These are phyloP conservation scores for Melinopterus prodromus DNA, from an alignment of 2,888 invertebrate species.

Conservation along the genomic window DNA sequence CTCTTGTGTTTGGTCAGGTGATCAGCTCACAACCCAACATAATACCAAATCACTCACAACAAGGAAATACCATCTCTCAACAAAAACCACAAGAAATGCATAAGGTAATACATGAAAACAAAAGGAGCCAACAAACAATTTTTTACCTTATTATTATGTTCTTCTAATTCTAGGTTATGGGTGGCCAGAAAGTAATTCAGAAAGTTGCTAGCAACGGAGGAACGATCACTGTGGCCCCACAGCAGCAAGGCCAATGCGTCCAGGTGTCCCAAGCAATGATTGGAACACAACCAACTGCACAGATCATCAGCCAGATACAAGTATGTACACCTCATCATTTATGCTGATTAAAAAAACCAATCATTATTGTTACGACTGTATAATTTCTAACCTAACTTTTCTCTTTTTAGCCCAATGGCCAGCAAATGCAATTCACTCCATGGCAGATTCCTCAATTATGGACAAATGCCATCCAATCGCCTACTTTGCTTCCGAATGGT, in stretches of 20 bases:
- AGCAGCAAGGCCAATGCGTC: slow-evolving; percentile 76
- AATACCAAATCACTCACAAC: slow-evolving; percentile 68
- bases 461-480: slow-evolving; percentile 77
- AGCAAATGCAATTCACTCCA: slow-evolving; percentile 79
- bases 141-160: not conserved
- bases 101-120: slow-evolving; percentile 62
- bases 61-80: slow-evolving; percentile 59
- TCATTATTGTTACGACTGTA: not conserved
- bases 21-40: slow-evolving; percentile 75
- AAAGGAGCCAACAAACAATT: not conserved
- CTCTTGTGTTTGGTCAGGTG: slow-evolving; percentile 77
- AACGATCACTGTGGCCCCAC: slow-evolving; percentile 62
- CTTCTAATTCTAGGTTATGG: slow-evolving; percentile 53
- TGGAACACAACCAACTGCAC: slow-evolving; percentile 71
- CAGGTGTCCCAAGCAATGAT: slow-evolving; percentile 77
- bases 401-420: slow-evolving; percentile 65
- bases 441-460: slow-evolving; percentile 86
- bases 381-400: slow-evolving; percentile 18
- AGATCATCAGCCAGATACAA: slow-evolving; percentile 78
- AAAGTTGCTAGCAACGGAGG: slow-evolving; percentile 61
- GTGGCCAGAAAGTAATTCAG: slow-evolving; percentile 65
- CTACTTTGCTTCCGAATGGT: slow-evolving; percentile 77
- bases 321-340: slow-evolving; percentile 52
- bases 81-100: slow-evolving; percentile 72
- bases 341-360: slow-evolving; percentile 33